These are phyloP conservation scores for Betta splendens DNA, from an alignment of 2,797 vertebrate genomes.

Conservation along the genomic window DNA sequence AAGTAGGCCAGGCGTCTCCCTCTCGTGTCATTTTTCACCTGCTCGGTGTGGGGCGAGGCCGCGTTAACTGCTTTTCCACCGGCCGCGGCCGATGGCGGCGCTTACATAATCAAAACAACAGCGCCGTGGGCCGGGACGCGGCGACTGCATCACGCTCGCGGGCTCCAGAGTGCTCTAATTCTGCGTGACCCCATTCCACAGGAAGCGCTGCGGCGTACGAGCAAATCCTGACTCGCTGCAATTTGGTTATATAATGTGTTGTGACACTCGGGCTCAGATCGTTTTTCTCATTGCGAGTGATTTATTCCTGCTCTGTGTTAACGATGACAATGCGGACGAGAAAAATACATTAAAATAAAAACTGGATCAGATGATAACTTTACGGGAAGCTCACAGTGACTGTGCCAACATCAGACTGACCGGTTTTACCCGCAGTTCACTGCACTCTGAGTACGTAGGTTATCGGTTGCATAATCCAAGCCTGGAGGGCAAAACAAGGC, in stretches of 20 bases:
- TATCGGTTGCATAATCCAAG: constrained; percentile 8
- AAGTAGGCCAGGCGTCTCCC: constrained; percentile 70
- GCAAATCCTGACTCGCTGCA: constrained; percentile 20
- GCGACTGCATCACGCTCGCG: constrained; percentile 47
- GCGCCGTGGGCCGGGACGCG: constrained; percentile 53
- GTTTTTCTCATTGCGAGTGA: constrained; percentile 5
- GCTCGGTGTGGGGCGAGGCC: constrained; percentile 44
- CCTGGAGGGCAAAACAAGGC: neutral
- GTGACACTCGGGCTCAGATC: constrained; percentile 18
- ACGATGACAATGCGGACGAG: neutral
- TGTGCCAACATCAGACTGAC: constrained; percentile 2
- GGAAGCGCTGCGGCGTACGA: too few species aligned
- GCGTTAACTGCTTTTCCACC: constrained; percentile 56
- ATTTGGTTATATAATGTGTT: constrained; percentile 31
- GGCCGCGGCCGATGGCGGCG: constrained; percentile 63
- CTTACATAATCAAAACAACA: constrained; percentile 76
- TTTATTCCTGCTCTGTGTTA: neutral
- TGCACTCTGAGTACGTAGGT: neutral
- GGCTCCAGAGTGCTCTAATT: constrained; percentile 62
- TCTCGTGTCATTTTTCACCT: constrained; percentile 62
- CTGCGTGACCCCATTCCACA: constrained; percentile 60
- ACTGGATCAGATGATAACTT: neutral
- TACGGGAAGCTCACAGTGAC: constrained; percentile 2
- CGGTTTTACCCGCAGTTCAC: neutral
- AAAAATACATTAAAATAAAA: neutral